Evolutionary conservation across 2,888 invertebrate genomes (phyloP), one percentile per base, ranked within the genome.

Genomic region (Parascotia fuliginaria): DNA sequence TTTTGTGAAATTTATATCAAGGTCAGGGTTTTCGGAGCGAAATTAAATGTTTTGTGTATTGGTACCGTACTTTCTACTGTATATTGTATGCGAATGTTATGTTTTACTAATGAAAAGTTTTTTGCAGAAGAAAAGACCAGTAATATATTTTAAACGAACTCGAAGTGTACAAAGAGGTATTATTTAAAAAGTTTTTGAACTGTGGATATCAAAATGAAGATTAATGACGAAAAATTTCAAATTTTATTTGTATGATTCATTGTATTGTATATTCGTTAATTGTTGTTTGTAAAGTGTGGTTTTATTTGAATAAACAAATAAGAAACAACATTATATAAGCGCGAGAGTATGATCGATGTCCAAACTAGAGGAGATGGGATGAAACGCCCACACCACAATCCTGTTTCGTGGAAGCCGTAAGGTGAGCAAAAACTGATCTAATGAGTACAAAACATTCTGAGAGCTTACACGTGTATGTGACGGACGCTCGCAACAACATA

Each of bases 21-120:
- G 31, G 40, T 42, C 43, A 37, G 38, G 15, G 40, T 45, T 41
- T 48, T 24, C 9, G 33, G 29, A 3, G n/a, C 32, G 13, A 16
- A 27, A 41, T 28, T 27, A 29, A 37, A 47, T 28, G 12, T 29
- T 19, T 34, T 45, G 19, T 46, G 32, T 34, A 9, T 6, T 7
- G 24, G 24, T 24, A 19, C 14, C 9, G 15, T 31, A 24, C 22
- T 1, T 14, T 19, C n/a, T 11, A 16, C 28, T 38, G 31, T 44
- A 9, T 19, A 9, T 16, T n/a, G 28, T 24, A 27, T 11, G 34
- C 11, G 12, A 19, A 14, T 9, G 6, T 1, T 12, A 31, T 14
- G 9, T 28, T 16, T 16, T 15, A 33, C 33, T 33, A 33, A 46
- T 27, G 24, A 34, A 24, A 34, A 7, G 9, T 11, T 36, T 15